Evolutionary conservation across 2,888 invertebrate species (phyloP), one percentile per base, ranked within the genome.

Genomic region (Drosophila flavopinicola): DNA sequence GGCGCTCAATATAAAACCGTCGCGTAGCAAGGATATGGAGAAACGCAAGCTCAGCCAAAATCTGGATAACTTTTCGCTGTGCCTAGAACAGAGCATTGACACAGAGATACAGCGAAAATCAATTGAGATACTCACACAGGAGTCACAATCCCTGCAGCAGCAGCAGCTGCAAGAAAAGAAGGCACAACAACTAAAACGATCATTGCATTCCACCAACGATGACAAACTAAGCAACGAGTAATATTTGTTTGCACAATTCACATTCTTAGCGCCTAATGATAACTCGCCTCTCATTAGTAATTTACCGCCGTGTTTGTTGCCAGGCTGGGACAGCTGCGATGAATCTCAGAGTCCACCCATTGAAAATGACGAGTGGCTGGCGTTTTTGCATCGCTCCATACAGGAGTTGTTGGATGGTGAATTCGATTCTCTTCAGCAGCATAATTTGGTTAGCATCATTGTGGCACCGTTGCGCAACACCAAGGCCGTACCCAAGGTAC

Each of bases 311-410:
- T 89, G 90, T 45, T 66, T 91, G 9, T 60, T 90, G 56, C 91
- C 91, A 0, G 91, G 90, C 9, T 91, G 91, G 91, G 91, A 92
- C 58, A 91, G 92, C 1, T 90, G 91, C 53, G 92, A 92, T 75
- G 92, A 92, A 71, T 91, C 91, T 0, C 92, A 93, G 79, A 93
- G 93, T 37, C 92, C 93, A 2, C 94, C 95, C 2, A 95, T 96
- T 61, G 96, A 97, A 89, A 93, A 95, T 72, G 96, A 97, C 69
- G 97, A 97, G 90, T 97, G 96, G 97, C 92, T 96, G 67, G 96
- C 95, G 0, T 97, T 97, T 90, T 91, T 97, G 1, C 94, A 95
- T 82, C 94, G 94, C 9, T 95, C 95, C 11, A 95, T 96, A 90
- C 95, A 95, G 88, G 97, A 97, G 92, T 93, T 96, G 10, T 94